These are phyloP conservation scores for Eledona agricola DNA, from an alignment of 2,888 invertebrate species.

Conservation along the genomic window DNA sequence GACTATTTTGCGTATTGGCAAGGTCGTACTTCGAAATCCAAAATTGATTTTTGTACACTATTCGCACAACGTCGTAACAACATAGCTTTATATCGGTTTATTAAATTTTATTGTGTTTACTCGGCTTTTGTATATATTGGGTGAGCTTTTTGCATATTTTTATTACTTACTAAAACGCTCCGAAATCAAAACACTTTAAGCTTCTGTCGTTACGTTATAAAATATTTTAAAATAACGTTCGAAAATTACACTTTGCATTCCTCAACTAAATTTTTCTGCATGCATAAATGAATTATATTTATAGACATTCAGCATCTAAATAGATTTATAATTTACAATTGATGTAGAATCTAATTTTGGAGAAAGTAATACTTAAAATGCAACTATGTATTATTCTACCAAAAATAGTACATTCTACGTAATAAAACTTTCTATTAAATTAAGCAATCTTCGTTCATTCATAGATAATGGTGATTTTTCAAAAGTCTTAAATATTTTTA, in stretches of 20 bases:
- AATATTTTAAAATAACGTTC: constrained; percentile 25
- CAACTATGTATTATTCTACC: constrained; percentile 4
- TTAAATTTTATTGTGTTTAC: constrained; percentile 24
- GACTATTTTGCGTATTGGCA: constrained; percentile 8
- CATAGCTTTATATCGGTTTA: constrained; percentile 17
- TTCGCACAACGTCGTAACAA: too few species aligned
- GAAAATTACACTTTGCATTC: constrained; percentile 22
- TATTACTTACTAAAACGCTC: constrained; percentile 31
- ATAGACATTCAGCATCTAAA: too few species aligned
- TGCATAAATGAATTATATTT: too few species aligned
- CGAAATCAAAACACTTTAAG: constrained; percentile 28
- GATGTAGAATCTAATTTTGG: too few species aligned
- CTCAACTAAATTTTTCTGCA: too few species aligned
- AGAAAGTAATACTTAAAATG: constrained; percentile 13
- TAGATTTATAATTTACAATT: too few species aligned
- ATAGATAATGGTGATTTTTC: too few species aligned
- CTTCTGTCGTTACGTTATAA: constrained; percentile 28
- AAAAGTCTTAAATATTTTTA: too few species aligned
- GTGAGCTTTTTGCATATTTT: constrained; percentile 25
- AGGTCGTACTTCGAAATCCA: constrained; percentile 10
- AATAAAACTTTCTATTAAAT: constrained; percentile 25
- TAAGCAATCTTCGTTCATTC: constrained; percentile 13
- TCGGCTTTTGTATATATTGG: constrained; percentile 20
- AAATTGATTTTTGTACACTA: too few species aligned
- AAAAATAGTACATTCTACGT: constrained; percentile 11